Evolutionary conservation across 1,140 invertebrate species (phyloP).

Genomic region (Magallana ariakensis): DNA sequence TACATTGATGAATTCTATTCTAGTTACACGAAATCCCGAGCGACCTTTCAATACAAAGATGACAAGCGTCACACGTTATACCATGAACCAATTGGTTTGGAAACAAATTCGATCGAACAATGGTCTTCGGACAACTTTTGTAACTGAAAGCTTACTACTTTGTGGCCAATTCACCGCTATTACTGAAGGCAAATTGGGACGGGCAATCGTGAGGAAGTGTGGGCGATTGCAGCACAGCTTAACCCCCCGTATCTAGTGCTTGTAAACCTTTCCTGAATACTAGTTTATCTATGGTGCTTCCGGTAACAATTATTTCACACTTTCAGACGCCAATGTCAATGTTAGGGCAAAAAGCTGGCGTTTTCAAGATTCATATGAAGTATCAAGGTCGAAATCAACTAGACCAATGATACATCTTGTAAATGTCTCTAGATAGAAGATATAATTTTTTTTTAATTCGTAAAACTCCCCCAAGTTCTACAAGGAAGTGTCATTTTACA

Average conservation of each 20-base stretch:
- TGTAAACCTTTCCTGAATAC: neutral
- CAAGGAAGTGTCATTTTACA: neutral
- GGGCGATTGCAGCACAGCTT: neutral
- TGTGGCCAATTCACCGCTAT: neutral
- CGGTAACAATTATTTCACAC: neutral
- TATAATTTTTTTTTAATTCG: neutral
- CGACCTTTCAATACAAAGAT: constrained; percentile 5
- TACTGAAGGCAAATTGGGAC: neutral
- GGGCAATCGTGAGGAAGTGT: constrained; percentile 26
- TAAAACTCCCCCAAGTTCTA: constrained; percentile 12
- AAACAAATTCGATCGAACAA: neutral
- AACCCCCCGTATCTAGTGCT: neutral
- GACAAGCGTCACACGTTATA: neutral
- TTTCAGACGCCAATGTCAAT: neutral
- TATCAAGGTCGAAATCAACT: neutral
- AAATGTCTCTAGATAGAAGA: neutral
- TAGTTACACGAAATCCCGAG: neutral
- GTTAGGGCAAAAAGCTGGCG: neutral
- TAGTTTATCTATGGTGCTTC: constrained; percentile 31
- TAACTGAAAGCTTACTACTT: neutral
- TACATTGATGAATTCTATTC: neutral
- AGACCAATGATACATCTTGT: neutral
- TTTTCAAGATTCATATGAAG: neutral
- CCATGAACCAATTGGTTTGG: constrained; percentile 2
- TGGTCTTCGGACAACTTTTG: neutral